Evolutionary conservation across 2,888 invertebrate species (phyloP), one percentile per base, ranked within the genome.

Genomic region (Rhagium mordax): DNA sequence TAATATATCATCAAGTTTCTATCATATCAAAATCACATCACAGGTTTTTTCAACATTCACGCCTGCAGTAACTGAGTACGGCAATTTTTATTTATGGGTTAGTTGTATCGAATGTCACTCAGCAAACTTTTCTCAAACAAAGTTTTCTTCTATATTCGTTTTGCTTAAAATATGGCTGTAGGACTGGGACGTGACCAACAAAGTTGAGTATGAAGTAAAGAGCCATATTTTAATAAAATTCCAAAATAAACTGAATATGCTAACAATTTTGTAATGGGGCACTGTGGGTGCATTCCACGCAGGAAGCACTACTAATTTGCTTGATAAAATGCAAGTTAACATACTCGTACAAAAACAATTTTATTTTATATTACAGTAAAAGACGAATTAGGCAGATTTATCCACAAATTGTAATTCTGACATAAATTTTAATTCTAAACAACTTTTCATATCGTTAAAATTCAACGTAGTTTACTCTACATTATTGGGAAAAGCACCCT

Each of bases 121-220:
- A 33, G 16, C 18, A 59, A 59, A 59, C 27, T 59, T 59, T 59
- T 59, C 59, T 33, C 59, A 59, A 33, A 59, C 16, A 57, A 59
- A 59, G 59, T 59, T 24, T 20, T 55, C 24, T 3, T 51, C 16
- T 51, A 7, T 13, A 33, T 33, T 33, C 13, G 3, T 3, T 33
- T 33, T 13, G 13, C 33, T 33, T 13, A 33, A 7, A 33, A 10
- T 33, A 0, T 33, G 33, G 3, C 13, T 33, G 33, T 33, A 10
- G 10, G n/a, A n/a, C 33, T 33, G 33, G 33, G 13, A 33, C 33
- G 10, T 33, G 33, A 33, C 33, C 10, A 33, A 33, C 13, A 33
- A 33, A 33, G 33, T 10, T 33, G 13, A 10, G 24, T 24, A 24
- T n/a, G 29, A 29, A 29, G 3, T 3, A 29, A 8, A 29, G 29